Evolutionary conservation across 2,113 vertebrate genomes (phyloP), one percentile per base, ranked within the genome.

Genomic region (Nicator chloris): DNA sequence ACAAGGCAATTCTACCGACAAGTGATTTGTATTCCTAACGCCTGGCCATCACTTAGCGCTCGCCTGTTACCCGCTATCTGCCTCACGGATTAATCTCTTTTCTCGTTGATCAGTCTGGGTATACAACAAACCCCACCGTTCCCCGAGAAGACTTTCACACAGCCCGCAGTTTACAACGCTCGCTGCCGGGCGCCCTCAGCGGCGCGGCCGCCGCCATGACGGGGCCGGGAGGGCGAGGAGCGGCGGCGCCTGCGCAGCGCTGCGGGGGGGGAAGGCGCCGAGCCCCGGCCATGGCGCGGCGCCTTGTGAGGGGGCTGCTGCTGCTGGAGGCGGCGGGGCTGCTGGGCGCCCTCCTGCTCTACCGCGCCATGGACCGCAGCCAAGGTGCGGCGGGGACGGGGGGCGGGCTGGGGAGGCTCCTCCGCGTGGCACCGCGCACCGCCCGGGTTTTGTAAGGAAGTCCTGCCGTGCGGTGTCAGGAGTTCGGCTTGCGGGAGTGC

Each of bases 111-210:
- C 6, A 35, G 13, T 30, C 21, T 7, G 15, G 15, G 20, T 2
- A 20, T 4, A 10, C 39, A 28, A 28, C 45, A 24, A 30, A 39
- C 7, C 5, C 4, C 11, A 20, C 6, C 16, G 10, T 26, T 42
- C 9, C 26, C 5, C 2, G 11, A 26, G 10, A 1, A 20, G 5
- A 30, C 10, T 40, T 31, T 31, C 3, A 15, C n/a, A 3, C 7
- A 3, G 5, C 18, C 1, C 13, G 1, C 1, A 3, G 0, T 16
- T 10, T 0, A 1, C 35, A 5, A 0, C 12, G 1, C 23, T 2
- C 0, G 11, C 59, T 4, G 4, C 10, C 5, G 2, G 2, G 7
- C 23, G 6, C 1, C 11, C 35, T 1, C 3, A 4, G 12, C 15
- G 3, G 42, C 40, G 1, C 4, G 5, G 9, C 44, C 12, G 16